Conservation (phyloP, 2,888 invertebrate genomes). For the Lasioglossum malachurum region DNA sequence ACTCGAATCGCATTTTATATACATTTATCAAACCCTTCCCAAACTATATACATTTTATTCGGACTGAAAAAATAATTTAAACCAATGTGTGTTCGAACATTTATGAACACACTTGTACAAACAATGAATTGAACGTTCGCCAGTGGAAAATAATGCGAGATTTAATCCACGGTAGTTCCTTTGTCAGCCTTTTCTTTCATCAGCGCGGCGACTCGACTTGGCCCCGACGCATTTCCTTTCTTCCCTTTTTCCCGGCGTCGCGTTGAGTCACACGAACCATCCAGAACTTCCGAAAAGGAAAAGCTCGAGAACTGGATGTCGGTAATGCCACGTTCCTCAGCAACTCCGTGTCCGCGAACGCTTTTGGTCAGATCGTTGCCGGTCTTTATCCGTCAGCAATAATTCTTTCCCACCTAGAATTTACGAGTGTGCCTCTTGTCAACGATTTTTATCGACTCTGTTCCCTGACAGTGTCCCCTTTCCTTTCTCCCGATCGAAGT, state of each 20-base stretch:
- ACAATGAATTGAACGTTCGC: too few relatives aligned
- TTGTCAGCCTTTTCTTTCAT: constrained; percentile 51
- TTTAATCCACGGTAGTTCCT: constrained; percentile 43
- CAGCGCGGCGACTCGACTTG: neutral
- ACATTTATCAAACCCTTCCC: neutral
- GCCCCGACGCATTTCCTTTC: constrained; percentile 32
- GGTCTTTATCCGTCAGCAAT: constrained; percentile 50
- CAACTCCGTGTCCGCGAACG: constrained; percentile 30
- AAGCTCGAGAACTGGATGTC: constrained; percentile 34
- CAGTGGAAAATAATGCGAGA: constrained; percentile 30
- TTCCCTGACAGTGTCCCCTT: constrained; percentile 1
- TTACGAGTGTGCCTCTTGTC: constrained; percentile 46
- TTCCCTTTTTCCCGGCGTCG: neutral
- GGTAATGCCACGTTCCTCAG: constrained; percentile 50
- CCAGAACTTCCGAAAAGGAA: constrained; percentile 45
- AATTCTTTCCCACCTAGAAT: constrained; percentile 61
- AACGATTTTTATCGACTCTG: constrained; percentile 60
- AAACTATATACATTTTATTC: neutral
- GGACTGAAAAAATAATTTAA: neutral
- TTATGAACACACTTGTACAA: neutral
- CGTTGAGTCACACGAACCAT: constrained; percentile 54
- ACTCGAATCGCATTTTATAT: neutral
- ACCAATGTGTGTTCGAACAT: neutral
- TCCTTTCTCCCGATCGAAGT: neutral
- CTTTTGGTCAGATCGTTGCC: constrained; percentile 57